Conservation (phyloP, 2,113 vertebrate genomes). For the Scartelaos histophorus region DNA sequence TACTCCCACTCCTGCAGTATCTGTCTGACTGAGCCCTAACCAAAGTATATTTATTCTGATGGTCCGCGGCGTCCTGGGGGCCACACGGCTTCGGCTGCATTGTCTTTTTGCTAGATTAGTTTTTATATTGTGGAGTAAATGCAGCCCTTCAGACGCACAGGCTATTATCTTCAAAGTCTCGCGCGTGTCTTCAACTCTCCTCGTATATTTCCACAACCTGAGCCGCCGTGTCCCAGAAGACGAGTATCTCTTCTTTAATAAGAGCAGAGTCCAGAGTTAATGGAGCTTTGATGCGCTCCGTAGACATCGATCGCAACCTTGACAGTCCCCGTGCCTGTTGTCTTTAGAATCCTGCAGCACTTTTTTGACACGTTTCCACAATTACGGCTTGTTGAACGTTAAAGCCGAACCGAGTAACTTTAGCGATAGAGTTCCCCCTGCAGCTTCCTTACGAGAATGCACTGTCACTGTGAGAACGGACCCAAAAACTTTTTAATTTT, state of each 20-base stretch:
- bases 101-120: slow-evolving; percentile 14
- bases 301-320: neutral
- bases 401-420: neutral
- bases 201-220: slow-evolving; percentile 5
- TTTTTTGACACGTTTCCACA: slow-evolving; percentile 1
- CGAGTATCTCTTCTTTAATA: slow-evolving; percentile 12
- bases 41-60: neutral
- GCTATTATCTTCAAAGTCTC: slow-evolving; percentile 12
- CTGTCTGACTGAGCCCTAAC: neutral
- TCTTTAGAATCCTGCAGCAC: neutral
- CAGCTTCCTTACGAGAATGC: too few species aligned
- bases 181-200: neutral
- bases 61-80: neutral
- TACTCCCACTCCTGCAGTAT: neutral
- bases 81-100: neutral
- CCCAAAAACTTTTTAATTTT: too few species aligned
- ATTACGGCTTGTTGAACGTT: neutral
- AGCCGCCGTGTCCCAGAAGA: neutral
- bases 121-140: slow-evolving; percentile 11
- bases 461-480: too few species aligned
- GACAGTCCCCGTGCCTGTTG: neutral
- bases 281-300: neutral
- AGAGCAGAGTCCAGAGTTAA: slow-evolving; percentile 6
- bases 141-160: slow-evolving; percentile 6
- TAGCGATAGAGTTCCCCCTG: too few species aligned